A percentile compares a stretch with the other conserved stretches of the same genome.
These are phyloP conservation scores for Pygathrix nemaeus DNA, from an alignment of 2,113 vertebrate species.

Conservation along the genomic window DNA sequence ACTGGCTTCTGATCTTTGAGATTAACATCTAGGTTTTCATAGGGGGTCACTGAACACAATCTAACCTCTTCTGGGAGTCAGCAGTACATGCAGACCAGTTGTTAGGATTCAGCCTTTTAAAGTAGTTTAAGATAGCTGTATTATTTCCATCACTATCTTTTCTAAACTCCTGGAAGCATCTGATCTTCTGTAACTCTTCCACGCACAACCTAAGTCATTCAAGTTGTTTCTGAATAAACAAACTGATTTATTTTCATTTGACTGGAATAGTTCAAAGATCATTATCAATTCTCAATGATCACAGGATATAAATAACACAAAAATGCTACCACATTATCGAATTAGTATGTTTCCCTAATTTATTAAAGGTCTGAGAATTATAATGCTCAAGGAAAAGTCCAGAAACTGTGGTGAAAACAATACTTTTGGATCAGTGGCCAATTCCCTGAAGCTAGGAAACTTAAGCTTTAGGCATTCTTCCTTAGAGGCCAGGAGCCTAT, in stretches of 20 bases:
- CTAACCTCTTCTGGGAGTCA: neutral
- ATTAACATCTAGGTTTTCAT: neutral
- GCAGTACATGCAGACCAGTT: neutral
- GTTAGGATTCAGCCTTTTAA: neutral
- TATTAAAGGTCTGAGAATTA: neutral
- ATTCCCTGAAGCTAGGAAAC: neutral
- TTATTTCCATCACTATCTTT: neutral
- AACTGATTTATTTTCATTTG: neutral
- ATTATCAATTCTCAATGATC: neutral
- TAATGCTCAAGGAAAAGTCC: neutral
- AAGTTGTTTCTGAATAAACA: neutral
- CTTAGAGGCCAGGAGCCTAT: neutral
- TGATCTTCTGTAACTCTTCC: neutral
- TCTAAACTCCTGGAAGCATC: neutral
- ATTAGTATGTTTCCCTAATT: neutral
- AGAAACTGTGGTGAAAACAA: neutral
- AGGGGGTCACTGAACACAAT: neutral
- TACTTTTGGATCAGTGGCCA: neutral
- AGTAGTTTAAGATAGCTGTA: neutral
- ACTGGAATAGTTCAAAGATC: neutral
- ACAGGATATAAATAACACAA: neutral
- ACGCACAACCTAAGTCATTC: neutral
- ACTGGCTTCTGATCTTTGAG: neutral
- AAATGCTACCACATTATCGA: neutral
- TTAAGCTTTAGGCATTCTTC: too few species aligned